Evolutionary conservation across 2,113 vertebrate genomes (phyloP), one percentile per base, ranked within the genome.

Genomic region (Mesocricetus auratus): DNA sequence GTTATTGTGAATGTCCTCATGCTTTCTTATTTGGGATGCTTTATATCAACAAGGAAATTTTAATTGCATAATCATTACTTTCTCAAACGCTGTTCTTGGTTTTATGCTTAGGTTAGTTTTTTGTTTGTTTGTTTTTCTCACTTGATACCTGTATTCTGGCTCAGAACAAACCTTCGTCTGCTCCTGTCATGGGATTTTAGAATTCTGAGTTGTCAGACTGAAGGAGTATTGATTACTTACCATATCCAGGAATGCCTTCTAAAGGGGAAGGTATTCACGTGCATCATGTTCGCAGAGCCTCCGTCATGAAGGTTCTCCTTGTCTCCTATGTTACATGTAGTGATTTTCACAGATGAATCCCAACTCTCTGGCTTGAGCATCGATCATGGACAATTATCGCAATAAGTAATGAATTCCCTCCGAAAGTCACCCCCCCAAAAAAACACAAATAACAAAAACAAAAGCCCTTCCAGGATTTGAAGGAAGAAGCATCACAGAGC

Each of bases 221-320:
- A 97, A 98, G 96, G 88, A 92, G 97, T 97, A 98, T 97, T 93
- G 97, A 96, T 98, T 98, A 98, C 99, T 99, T 98, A 99, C 99
- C 99, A 99, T 98, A 99, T 99, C 99, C 99, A 99, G 91, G 99
- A 99, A 99, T 99, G 99, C 97, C 99, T 99, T 98, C 99, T 99
- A 97, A 99, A 99, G 89, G 99, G 99, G 95, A 99, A 99, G 97
- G 99, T 99, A 98, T 99, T 99, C 98, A 99, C 99, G 86, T 99
- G 99, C 99, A 99, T 99, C 99, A 99, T 99, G 98, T 99, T 98
- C 98, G 98, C 98, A 97, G 99, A 97, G 98, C 97, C 98, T 98
- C 98, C 98, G 97, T 97, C 98, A 98, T 98, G 97, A 98, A 98
- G 98, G 62, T 98, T 98, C 97, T 98, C 94, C 98, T 98, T 94